These are phyloP conservation scores for Brachycybe producta DNA, from an alignment of 2,888 invertebrate species.

Conservation along the genomic window DNA sequence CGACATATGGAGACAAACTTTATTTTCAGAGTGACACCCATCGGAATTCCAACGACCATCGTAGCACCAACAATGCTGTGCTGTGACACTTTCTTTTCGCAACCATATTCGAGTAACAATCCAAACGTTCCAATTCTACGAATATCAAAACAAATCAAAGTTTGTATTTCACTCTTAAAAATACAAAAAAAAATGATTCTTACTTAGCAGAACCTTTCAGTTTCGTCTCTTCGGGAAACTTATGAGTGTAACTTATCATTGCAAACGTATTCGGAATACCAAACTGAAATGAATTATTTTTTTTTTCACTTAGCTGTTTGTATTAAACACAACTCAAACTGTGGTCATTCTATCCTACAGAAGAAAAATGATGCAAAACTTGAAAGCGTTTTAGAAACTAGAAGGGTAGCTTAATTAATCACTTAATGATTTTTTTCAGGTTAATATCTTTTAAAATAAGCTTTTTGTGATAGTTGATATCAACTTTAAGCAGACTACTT, in stretches of 20 bases:
- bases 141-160: conserved; percentile 18
- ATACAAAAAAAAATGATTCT: conserved; percentile 21
- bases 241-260: conserved; percentile 53
- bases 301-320: too few species aligned
- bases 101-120: conserved; percentile 73
- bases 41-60: conserved; percentile 69
- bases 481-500: too few species aligned
- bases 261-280: conserved; percentile 30
- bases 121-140: conserved; percentile 76
- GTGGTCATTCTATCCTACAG: neutral
- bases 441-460: too few species aligned
- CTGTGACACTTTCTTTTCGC: conserved; percentile 82
- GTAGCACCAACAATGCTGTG: conserved; percentile 76
- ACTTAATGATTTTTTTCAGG: too few species aligned
- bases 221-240: conserved; percentile 66
- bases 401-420: too few species aligned
- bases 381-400: too few species aligned
- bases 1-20: conserved; percentile 45
- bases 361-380: too few species aligned
- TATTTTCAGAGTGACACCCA: conserved; percentile 75
- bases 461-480: too few species aligned
- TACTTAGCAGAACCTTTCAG: conserved; percentile 64
- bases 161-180: neutral
- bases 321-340: neutral
- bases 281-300: conserved; percentile 27